Evolutionary conservation across 1,140 invertebrate species (phyloP), one percentile per base, ranked within the genome.

Genomic region (Choristoneura fumiferana): DNA sequence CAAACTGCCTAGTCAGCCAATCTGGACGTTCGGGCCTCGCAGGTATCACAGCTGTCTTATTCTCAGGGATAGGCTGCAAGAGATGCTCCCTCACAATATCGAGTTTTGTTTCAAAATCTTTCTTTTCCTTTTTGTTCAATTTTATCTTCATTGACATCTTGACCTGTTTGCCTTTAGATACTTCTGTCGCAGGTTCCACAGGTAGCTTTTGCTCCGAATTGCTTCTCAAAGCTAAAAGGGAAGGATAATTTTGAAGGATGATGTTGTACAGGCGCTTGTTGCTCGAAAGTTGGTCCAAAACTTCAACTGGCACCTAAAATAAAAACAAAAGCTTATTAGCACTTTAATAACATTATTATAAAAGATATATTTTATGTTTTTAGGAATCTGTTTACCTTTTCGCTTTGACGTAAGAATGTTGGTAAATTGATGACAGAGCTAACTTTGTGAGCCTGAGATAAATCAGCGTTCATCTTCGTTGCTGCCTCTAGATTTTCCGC

Each of bases 341-440:
- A 43, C 13, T 52, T 54, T 12, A 22, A 8, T 9, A 18, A 57
- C 54, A 29, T 35, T 15, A 40, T 8, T 39, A 1, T 22, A 13
- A 8, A 40, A n/a, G n/a, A 54, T 53, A 60, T 33, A 54, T 52
- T 36, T 55, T 12, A 9, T 33, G 5, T 10, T 15, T 34, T 45
- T 53, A 64, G 56, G 8, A 40, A 40, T 29, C 38, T 54, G 12
- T 57, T 40, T 81, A 95, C 93, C 89, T 92, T 94, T 85, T 95
- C 94, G 68, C 92, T 93, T 79, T 94, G 91, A 70, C 90, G 92
- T 9, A 96, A 91, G 81, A 95, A 96, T 5, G 95, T 96, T 0
- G 95, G 95, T 17, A 96, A 83, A 86, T 94, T 94, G 12, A 96
- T 91, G 38, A 95, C 92, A 45, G 95, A 96, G 66, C 82, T 89